These are phyloP conservation scores for Ailuropoda melanoleuca DNA, from an alignment of 2,113 vertebrate genomes.

Conservation along the genomic window DNA sequence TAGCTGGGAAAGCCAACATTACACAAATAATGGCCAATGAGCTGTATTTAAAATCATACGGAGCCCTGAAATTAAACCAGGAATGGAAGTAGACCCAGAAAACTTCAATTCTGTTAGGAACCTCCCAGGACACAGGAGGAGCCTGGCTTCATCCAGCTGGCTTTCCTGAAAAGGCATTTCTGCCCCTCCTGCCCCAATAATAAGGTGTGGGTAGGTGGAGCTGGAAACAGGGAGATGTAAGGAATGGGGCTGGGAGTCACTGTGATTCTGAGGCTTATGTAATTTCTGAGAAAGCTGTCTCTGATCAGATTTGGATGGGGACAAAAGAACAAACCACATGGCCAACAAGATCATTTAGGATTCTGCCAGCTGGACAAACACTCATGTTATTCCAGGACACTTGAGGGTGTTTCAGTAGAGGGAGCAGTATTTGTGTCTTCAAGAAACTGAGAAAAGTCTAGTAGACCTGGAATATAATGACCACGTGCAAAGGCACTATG, in stretches of 20 bases:
- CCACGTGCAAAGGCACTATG: accelerated
- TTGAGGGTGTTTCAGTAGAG: background rate
- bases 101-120: background rate
- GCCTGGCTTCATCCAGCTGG: background rate
- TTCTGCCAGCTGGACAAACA: background rate
- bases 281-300: background rate
- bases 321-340: background rate
- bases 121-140: background rate
- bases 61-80: background rate
- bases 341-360: background rate
- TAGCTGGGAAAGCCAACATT: background rate
- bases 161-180: background rate
- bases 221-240: background rate
- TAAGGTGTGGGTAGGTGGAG: background rate
- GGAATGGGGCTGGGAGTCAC: background rate
- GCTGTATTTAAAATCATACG: background rate
- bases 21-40: background rate
- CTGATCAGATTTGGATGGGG: background rate
- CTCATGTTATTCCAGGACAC: background rate
- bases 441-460: background rate
- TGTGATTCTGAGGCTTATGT: background rate
- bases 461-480: background rate
- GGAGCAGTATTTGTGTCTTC: background rate
- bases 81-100: background rate
- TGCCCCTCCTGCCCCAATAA: background rate